Percentiles rank a stretch among this genome's conserved stretches.
Evolutionary conservation across 2,888 invertebrate genomes (phyloP).

Genomic region (Drosophila mayaguana): DNA sequence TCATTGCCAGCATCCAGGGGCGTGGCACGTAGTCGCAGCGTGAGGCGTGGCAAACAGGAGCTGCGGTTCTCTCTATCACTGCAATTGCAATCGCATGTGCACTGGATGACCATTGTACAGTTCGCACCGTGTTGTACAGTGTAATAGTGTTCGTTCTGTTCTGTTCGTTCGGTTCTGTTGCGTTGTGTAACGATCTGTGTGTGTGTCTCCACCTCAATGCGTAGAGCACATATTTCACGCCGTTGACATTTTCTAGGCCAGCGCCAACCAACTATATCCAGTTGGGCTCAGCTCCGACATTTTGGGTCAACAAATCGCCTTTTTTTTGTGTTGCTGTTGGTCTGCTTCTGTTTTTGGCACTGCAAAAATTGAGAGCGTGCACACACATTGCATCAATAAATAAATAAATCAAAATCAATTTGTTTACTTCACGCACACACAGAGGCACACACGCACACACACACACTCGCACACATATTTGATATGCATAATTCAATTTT

Average conservation of each 20-base stretch:
- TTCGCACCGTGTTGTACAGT: slow-evolving; percentile 15
- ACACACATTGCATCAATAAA: slow-evolving; percentile 57
- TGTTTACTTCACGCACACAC: slow-evolving; percentile 65
- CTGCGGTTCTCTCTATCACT: slow-evolving; percentile 80
- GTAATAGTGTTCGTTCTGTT: slow-evolving; percentile 3
- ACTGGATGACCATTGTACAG: slow-evolving; percentile 82
- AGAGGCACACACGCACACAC: slow-evolving; percentile 4
- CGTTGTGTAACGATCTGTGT: neutral
- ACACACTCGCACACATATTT: slow-evolving; percentile 35
- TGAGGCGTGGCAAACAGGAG: slow-evolving; percentile 58
- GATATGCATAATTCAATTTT: slow-evolving; percentile 76
- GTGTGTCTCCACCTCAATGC: slow-evolving; percentile 54
- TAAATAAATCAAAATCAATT: slow-evolving; percentile 80
- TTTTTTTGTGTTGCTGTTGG: neutral
- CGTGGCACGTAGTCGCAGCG: slow-evolving; percentile 43
- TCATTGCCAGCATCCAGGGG: slow-evolving; percentile 69
- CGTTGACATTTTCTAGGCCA: slow-evolving; percentile 63
- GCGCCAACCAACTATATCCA: slow-evolving; percentile 60
- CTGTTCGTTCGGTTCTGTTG: neutral
- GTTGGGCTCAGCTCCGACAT: slow-evolving; percentile 59
- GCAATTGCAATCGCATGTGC: slow-evolving; percentile 84
- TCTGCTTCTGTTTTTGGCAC: slow-evolving; percentile 26
- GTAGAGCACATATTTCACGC: slow-evolving; percentile 52
- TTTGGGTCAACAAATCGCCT: slow-evolving; percentile 22
- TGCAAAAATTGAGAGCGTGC: slow-evolving; percentile 47